Evolutionary conservation across 2,113 vertebrate species (phyloP).

Genomic region (Eurypyga helias): DNA sequence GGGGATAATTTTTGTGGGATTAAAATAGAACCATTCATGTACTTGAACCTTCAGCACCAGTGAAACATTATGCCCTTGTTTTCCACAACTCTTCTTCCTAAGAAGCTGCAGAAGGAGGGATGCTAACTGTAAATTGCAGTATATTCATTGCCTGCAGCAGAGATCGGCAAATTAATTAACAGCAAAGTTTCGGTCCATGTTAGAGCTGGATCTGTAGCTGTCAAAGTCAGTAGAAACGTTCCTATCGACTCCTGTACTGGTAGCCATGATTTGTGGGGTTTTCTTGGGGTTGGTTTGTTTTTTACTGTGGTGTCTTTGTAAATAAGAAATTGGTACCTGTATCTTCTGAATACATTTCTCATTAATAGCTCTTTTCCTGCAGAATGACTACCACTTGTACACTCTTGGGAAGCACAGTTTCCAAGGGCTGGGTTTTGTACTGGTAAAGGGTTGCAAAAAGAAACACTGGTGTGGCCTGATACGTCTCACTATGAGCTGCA

Average conservation of each 20-base stretch:
- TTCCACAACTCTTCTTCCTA: not conserved
- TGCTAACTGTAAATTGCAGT: not conserved
- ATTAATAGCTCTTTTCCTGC: not conserved
- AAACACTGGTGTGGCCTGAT: not conserved
- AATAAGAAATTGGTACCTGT: not conserved
- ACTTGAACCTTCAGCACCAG: not conserved
- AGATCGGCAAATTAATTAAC: constrained; percentile 41
- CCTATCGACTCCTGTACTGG: not conserved
- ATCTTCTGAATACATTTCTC: not conserved
- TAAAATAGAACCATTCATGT: not conserved
- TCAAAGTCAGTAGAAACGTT: not conserved
- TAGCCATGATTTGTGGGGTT: not conserved
- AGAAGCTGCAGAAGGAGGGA: not conserved
- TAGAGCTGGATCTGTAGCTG: not conserved
- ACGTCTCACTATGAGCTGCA: not conserved
- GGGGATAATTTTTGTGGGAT: not conserved
- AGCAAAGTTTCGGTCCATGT: not conserved
- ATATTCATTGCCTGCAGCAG: not conserved
- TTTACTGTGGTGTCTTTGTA: not conserved
- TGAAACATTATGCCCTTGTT: not conserved
- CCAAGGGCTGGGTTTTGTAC: not conserved
- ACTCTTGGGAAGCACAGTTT: not conserved
- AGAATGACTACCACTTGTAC: not conserved
- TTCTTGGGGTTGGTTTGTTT: not conserved
- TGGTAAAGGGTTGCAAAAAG: not conserved